Percentiles rank a stretch among this genome's conserved stretches.
These are phyloP conservation scores for Esox lucius DNA, from an alignment of 2,797 vertebrate genomes.

Conservation along the genomic window DNA sequence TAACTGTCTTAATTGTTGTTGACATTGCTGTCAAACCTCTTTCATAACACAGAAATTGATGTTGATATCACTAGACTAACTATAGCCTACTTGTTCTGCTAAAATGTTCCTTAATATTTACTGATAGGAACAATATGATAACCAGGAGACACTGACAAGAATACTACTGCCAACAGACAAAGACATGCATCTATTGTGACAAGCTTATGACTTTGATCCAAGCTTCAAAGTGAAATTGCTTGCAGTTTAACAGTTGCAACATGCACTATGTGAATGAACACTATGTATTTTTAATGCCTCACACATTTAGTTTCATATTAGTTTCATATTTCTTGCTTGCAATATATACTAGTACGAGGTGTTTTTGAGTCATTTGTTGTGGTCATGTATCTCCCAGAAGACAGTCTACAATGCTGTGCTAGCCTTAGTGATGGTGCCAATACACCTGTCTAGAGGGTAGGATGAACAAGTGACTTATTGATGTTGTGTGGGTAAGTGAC, in stretches of 20 bases:
- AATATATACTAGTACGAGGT: background rate
- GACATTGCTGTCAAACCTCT: slow-evolving; percentile 3
- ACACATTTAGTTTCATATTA: background rate
- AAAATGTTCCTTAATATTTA: background rate
- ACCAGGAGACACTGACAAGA: background rate
- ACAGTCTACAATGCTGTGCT: slow-evolving; percentile 13
- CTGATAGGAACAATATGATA: background rate
- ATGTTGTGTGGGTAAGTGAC: slow-evolving; percentile 24
- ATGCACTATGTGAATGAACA: background rate
- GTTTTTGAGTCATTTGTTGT: background rate
- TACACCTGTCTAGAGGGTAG: slow-evolving; percentile 34
- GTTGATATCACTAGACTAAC: background rate
- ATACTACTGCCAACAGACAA: background rate
- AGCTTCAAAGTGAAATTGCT: background rate
- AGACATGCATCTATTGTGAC: slow-evolving; percentile 3
- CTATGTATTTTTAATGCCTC: background rate
- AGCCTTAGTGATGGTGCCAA: slow-evolving; percentile 30
- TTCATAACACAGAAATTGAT: background rate
- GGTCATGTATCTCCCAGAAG: slow-evolving; percentile 12
- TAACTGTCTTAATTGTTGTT: background rate
- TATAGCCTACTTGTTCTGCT: background rate
- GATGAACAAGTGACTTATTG: slow-evolving; percentile 30
- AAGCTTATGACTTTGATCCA: slow-evolving; percentile 3
- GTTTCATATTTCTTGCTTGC: background rate
- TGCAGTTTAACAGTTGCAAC: background rate